phyloP scores from a whole-genome alignment of 2,797 vertebrate species.

The Clamator glandarius region DNA sequence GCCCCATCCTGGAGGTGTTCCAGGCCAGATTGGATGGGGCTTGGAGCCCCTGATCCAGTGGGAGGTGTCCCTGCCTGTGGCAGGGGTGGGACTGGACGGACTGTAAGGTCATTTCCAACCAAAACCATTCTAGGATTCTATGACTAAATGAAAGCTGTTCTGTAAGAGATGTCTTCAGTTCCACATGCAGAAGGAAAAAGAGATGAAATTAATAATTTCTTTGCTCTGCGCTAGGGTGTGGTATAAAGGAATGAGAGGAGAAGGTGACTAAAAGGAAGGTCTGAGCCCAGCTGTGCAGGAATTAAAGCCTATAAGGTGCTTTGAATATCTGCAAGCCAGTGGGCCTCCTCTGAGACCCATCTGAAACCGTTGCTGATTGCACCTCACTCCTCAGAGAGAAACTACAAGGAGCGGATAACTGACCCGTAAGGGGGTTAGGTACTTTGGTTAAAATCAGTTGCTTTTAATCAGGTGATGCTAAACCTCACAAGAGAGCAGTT shows the following conservation, averaged over 20 bases:
- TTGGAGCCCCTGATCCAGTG: too few species aligned
- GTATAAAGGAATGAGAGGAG: not conserved
- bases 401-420: not conserved
- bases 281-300: not conserved
- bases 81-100: too few species aligned
- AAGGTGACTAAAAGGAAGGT: not conserved
- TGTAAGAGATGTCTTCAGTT: not conserved
- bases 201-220: not conserved
- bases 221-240: not conserved
- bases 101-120: too few species aligned
- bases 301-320: not conserved
- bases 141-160: not conserved
- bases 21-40: too few species aligned
- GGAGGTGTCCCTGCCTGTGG: too few species aligned
- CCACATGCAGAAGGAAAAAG: not conserved
- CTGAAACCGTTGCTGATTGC: not conserved
- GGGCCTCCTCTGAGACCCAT: not conserved
- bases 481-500: slow-evolving; percentile 7
- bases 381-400: not conserved
- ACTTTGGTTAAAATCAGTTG: slow-evolving; percentile 2
- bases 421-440: not conserved
- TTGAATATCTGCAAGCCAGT: not conserved
- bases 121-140: too few species aligned
- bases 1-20: too few species aligned
- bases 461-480: slow-evolving; percentile 31